These are phyloP conservation scores for Myotis brandtii DNA, from an alignment of 2,113 vertebrate genomes.

Conservation along the genomic window DNA sequence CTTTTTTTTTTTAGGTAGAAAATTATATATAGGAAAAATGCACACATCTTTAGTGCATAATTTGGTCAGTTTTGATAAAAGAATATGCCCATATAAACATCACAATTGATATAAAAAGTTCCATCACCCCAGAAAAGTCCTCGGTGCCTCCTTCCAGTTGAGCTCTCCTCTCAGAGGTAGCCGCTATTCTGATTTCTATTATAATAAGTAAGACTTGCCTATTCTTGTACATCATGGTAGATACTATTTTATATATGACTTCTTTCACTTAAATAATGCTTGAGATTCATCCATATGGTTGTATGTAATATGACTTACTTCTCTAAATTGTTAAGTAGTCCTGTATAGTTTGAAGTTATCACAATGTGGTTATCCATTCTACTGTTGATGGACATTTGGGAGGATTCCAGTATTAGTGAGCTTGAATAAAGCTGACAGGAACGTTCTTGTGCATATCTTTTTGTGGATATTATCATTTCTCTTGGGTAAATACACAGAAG, in stretches of 20 bases:
- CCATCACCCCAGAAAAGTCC: neutral
- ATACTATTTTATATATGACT: neutral
- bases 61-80: constrained; percentile 40
- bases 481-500: neutral
- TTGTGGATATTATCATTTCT: neutral
- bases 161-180: neutral
- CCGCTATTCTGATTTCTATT: neutral
- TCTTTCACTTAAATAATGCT: neutral
- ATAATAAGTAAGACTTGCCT: neutral
- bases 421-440: neutral
- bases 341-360: neutral
- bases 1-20: neutral
- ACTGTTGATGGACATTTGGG: neutral
- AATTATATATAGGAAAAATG: neutral
- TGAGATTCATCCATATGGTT: neutral
- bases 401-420: neutral
- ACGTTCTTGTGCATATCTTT: neutral
- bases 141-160: neutral
- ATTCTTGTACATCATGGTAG: neutral
- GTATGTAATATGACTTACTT: neutral
- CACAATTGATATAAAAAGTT: neutral
- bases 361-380: neutral
- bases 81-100: neutral
- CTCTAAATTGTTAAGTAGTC: neutral
- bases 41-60: neutral